phyloP scores from a whole-genome alignment of 2,888 invertebrate species.

The Oxystoma pomonae region DNA sequence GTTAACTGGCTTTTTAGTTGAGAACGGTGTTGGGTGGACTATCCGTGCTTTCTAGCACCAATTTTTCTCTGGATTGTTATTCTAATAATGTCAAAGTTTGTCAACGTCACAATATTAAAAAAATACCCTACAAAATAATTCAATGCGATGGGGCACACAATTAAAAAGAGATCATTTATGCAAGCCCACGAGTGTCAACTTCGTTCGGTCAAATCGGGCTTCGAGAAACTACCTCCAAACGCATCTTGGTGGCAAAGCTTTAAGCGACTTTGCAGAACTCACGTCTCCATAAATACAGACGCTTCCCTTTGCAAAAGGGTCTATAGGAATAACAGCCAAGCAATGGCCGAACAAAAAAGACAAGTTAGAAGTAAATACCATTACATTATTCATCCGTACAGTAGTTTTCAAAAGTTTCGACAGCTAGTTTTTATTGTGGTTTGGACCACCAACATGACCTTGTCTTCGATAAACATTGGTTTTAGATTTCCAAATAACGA shows the following conservation, averaged over 20 bases:
- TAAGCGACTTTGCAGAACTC: slow-evolving; percentile 8
- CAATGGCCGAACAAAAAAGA: slow-evolving; percentile 12
- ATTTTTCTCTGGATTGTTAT: too few species aligned
- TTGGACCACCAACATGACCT: slow-evolving; percentile 6
- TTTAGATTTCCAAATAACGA: neutral
- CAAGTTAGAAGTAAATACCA: slow-evolving; percentile 11
- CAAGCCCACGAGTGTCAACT: too few species aligned
- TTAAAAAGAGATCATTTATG: too few species aligned
- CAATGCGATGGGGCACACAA: too few species aligned
- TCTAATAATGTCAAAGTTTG: too few species aligned
- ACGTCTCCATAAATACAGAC: slow-evolving; percentile 4
- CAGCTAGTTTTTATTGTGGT: slow-evolving; percentile 12
- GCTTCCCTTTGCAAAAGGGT: slow-evolving; percentile 12
- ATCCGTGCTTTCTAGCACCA: too few species aligned
- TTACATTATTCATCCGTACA: slow-evolving; percentile 19
- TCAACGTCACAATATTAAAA: too few species aligned
- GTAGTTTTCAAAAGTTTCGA: slow-evolving; percentile 12
- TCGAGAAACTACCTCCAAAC: slow-evolving; percentile 14
- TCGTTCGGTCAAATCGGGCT: too few species aligned
- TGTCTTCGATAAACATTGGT: slow-evolving; percentile 5
- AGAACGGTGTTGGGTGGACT: too few species aligned
- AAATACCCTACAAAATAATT: too few species aligned
- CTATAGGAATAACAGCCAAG: slow-evolving; percentile 14
- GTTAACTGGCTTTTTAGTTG: too few species aligned
- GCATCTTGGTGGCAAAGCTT: slow-evolving; percentile 8